phyloP scores from a whole-genome alignment of 2,113 vertebrate species.

The Zosterops borbonicus region DNA sequence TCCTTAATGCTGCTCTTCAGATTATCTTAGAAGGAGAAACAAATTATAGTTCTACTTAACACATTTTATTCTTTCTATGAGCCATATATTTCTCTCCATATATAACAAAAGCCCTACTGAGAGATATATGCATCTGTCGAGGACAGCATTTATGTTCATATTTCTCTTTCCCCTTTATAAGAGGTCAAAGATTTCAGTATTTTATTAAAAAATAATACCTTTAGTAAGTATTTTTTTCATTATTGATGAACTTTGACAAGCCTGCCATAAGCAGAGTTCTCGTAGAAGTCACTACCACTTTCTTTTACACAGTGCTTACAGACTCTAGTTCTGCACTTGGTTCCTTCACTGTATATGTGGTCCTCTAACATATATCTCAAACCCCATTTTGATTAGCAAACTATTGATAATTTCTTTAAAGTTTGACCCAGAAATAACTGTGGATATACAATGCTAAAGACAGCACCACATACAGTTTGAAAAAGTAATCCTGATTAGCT shows the following conservation, averaged over 20 bases:
- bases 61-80: not conserved
- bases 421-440: not conserved
- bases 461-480: not conserved
- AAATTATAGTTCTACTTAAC: slow-evolving; percentile 6
- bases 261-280: not conserved
- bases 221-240: not conserved
- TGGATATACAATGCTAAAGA: not conserved
- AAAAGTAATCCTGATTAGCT: not conserved
- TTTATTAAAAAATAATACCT: not conserved
- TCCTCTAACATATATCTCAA: not conserved
- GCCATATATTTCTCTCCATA: slow-evolving; percentile 25
- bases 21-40: slow-evolving; percentile 40
- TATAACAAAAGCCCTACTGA: slow-evolving; percentile 8
- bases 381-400: not conserved
- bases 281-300: not conserved
- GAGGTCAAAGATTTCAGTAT: slow-evolving; percentile 9
- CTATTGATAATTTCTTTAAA: not conserved
- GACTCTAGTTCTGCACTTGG: not conserved
- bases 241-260: slow-evolving; percentile 1
- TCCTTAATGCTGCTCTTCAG: slow-evolving; percentile 69
- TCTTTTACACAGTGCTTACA: not conserved
- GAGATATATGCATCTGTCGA: not conserved
- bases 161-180: not conserved
- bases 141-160: not conserved
- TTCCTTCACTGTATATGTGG: not conserved